A percentile compares a stretch with the other conserved stretches of the same genome.
phyloP scores from a whole-genome alignment of 1,140 invertebrate genomes.

The Pseudomyrmex sp. region DNA sequence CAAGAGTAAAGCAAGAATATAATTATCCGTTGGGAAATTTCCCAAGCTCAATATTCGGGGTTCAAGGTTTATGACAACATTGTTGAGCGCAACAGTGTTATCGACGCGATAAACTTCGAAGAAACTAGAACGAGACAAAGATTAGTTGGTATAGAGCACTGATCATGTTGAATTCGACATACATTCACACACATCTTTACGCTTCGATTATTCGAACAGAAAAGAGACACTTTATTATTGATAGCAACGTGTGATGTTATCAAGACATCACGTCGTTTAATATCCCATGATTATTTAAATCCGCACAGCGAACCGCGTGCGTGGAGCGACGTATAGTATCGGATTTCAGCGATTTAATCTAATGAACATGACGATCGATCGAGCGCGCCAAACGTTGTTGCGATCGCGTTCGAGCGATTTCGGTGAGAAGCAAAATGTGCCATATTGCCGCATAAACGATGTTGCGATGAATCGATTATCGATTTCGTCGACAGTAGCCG shows the following conservation, averaged over 20 bases:
- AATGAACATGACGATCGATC: conserved; percentile 64
- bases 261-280: conserved; percentile 16
- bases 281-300: conserved; percentile 45
- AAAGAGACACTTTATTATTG: background rate
- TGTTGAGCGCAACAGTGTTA: background rate
- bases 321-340: conserved; percentile 7
- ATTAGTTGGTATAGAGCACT: background rate
- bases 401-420: conserved; percentile 33
- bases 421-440: conserved; percentile 22
- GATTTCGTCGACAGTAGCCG: conserved; percentile 46
- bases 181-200: background rate
- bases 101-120: background rate
- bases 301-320: background rate
- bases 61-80: background rate
- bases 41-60: background rate
- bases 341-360: conserved; percentile 25
- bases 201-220: conserved; percentile 11
- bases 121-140: conserved; percentile 7
- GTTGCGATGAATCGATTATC: conserved; percentile 67
- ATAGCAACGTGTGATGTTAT: conserved; percentile 21
- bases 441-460: conserved; percentile 42
- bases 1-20: too few species aligned
- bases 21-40: too few species aligned
- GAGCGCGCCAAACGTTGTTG: conserved; percentile 30
- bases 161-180: background rate